Conservation (phyloP, 2,888 invertebrate species). For the Synanthedon formicaeformis region DNA sequence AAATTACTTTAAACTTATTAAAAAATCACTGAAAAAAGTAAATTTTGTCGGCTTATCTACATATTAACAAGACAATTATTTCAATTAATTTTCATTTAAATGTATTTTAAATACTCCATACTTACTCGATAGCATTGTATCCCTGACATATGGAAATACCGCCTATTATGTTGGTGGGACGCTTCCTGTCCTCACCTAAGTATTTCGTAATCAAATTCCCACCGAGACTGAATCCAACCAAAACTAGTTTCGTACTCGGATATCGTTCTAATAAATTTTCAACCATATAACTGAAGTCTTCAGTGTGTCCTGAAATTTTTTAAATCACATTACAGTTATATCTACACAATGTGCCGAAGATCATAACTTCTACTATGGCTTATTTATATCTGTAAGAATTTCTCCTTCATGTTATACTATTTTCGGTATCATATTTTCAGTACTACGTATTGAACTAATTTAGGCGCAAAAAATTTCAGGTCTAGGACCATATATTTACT, state of each 20-base stretch:
- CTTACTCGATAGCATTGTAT: conserved; percentile 91
- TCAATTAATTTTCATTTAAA: too few species aligned
- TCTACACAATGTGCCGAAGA: not conserved
- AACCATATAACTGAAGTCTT: conserved; percentile 88
- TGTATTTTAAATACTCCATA: conserved; percentile 16
- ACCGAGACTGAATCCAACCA: conserved; percentile 93
- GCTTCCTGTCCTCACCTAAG: conserved; percentile 80
- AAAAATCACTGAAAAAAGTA: too few species aligned
- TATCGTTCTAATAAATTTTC: conserved; percentile 78
- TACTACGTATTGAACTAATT: too few species aligned
- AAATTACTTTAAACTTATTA: too few species aligned
- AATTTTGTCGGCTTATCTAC: too few species aligned
- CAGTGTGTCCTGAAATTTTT: conserved; percentile 81
- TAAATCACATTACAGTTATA: not conserved
- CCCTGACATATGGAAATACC: conserved; percentile 95
- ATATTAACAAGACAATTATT: too few species aligned
- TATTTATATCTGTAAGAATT: too few species aligned
- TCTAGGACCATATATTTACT: too few species aligned
- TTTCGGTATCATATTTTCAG: too few species aligned
- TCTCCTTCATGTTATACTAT: too few species aligned
- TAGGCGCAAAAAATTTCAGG: too few species aligned
- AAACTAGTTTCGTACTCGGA: conserved; percentile 81
- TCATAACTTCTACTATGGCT: too few species aligned
- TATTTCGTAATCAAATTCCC: conserved; percentile 95
- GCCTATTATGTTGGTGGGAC: conserved; percentile 81